Evolutionary conservation across 1,140 invertebrate species (phyloP).

Genomic region (Drosophila grimshawi): DNA sequence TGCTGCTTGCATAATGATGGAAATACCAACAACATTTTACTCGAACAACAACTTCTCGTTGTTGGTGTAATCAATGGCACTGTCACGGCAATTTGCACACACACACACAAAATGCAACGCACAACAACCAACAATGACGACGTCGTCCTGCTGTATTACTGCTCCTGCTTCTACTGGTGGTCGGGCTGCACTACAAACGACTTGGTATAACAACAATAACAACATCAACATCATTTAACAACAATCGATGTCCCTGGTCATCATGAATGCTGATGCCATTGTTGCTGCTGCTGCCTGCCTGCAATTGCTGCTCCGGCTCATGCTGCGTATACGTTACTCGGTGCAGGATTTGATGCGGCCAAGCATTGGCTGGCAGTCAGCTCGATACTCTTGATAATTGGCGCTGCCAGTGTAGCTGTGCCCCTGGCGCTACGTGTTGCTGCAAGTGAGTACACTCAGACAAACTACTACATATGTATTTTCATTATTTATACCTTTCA

Average conservation of each 20-base stretch:
- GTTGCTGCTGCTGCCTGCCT: constrained; percentile 8
- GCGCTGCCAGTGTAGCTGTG: constrained; percentile 88
- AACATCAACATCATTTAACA: constrained; percentile 38
- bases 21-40: constrained; percentile 6
- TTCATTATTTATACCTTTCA: neutral
- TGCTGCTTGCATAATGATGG: constrained; percentile 33
- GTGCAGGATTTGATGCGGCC: constrained; percentile 85
- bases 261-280: constrained; percentile 68
- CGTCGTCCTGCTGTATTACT: constrained; percentile 1
- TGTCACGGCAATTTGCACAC: constrained; percentile 81
- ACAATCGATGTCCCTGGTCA: constrained; percentile 59
- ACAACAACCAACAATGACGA: constrained; percentile 57
- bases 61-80: constrained; percentile 79
- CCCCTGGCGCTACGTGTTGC: constrained; percentile 88
- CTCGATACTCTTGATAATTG: constrained; percentile 88
- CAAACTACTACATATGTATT: neutral
- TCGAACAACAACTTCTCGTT: constrained; percentile 31
- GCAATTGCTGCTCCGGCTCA: constrained; percentile 5
- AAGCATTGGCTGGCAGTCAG: constrained; percentile 88
- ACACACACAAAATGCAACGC: constrained; percentile 77
- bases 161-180: neutral
- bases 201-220: constrained; percentile 74
- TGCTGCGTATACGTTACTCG: constrained; percentile 39
- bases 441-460: constrained; percentile 84
- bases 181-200: constrained; percentile 49